These are phyloP conservation scores for Piscicola geometra DNA, from an alignment of 2,888 invertebrate species.

Conservation along the genomic window DNA sequence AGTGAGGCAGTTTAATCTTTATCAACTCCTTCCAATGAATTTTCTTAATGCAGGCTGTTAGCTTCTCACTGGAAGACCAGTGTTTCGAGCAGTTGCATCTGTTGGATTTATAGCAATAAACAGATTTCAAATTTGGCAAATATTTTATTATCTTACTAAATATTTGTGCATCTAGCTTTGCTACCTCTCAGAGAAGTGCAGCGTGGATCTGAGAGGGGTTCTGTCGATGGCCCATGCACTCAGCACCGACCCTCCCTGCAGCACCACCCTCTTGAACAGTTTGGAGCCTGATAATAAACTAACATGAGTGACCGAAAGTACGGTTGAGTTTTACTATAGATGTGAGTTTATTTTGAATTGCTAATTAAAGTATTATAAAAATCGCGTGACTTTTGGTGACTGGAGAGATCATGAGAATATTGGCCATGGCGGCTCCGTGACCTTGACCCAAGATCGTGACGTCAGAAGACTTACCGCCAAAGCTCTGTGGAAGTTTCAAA, in stretches of 20 bases:
- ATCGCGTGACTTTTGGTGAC: constrained; percentile 81
- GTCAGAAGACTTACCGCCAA: constrained; percentile 87
- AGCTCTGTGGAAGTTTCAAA: no score
- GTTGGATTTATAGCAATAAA: no score
- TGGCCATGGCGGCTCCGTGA: constrained; percentile 92
- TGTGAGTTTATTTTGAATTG: no score
- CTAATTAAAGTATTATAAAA: no score
- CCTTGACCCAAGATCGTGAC: constrained; percentile 81
- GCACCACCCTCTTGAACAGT: constrained; percentile 70
- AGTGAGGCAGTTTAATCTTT: constrained; percentile 51
- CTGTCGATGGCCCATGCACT: constrained; percentile 50
- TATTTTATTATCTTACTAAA: no score
- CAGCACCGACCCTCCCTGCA: constrained; percentile 76
- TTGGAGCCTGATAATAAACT: constrained; percentile 47
- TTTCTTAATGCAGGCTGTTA: constrained; percentile 48
- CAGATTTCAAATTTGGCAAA: no score
- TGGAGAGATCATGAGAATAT: constrained; percentile 93
- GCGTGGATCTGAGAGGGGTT: constrained; percentile 47
- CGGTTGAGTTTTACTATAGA: no score
- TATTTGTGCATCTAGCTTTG: no score
- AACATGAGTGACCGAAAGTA: no score
- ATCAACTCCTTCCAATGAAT: constrained; percentile 68
- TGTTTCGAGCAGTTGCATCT: constrained; percentile 49
- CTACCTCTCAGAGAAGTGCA: constrained; percentile 48
- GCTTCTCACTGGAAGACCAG: constrained; percentile 39